These are phyloP conservation scores for Auanema sp. DNA, from an alignment of 2,888 invertebrate genomes.

Conservation along the genomic window DNA sequence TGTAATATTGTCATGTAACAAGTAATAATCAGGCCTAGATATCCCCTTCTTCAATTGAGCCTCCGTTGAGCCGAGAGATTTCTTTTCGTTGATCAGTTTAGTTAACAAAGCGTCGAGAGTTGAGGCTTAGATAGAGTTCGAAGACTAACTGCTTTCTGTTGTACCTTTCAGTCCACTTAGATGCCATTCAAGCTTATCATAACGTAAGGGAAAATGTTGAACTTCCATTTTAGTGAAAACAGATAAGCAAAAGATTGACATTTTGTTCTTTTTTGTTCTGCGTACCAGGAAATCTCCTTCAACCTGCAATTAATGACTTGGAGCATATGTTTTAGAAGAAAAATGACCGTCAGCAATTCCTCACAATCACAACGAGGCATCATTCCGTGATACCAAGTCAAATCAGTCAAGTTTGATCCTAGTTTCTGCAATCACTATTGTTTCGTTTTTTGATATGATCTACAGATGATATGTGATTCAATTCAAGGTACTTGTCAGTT, in stretches of 20 bases:
- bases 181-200: slow-evolving; percentile 11
- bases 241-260: slow-evolving; percentile 13
- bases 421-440: too few species aligned
- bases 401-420: neutral
- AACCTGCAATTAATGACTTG: neutral
- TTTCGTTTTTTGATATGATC: too few species aligned
- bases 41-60: slow-evolving; percentile 14
- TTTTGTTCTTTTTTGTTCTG: slow-evolving; percentile 7
- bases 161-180: neutral
- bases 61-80: neutral
- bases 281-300: slow-evolving; percentile 20
- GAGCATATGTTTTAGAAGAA: neutral
- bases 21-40: slow-evolving; percentile 33
- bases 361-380: slow-evolving; percentile 13
- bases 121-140: neutral
- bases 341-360: slow-evolving; percentile 8
- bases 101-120: slow-evolving; percentile 7
- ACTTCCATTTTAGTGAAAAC: neutral
- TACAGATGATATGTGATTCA: too few species aligned
- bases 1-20: slow-evolving; percentile 29
- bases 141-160: neutral
- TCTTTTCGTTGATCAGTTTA: neutral
- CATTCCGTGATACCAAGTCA: slow-evolving; percentile 17
- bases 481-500: too few species aligned
- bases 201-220: slow-evolving; percentile 11